These are phyloP conservation scores for Fistularia tabacaria DNA, from an alignment of 2,797 vertebrate species.

Conservation along the genomic window DNA sequence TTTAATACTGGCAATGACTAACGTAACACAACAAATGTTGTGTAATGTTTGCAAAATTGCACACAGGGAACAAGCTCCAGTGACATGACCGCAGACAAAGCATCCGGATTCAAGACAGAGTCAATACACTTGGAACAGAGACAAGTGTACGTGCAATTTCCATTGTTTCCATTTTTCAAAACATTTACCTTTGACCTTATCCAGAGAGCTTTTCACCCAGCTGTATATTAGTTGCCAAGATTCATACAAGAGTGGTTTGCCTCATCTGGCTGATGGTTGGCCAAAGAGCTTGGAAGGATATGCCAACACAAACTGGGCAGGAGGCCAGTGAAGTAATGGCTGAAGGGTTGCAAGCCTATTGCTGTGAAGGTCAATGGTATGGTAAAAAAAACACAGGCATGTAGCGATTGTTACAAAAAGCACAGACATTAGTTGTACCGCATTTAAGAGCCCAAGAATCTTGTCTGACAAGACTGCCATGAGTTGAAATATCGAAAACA, in stretches of 20 bases:
- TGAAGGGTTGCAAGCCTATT: conserved; percentile 10
- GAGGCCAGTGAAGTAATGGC: conserved; percentile 14
- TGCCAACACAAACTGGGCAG: conserved; percentile 31
- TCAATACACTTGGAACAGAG: too few relatives aligned
- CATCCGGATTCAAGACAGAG: too few relatives aligned
- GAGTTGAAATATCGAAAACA: too few relatives aligned
- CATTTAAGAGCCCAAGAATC: too few relatives aligned
- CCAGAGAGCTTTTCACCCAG: conserved; percentile 11
- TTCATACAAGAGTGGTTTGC: conserved; percentile 11
- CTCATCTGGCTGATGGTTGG: conserved; percentile 8
- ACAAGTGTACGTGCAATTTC: not conserved
- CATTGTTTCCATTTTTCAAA: conserved; percentile 5
- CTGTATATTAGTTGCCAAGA: conserved; percentile 17
- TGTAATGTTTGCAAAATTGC: too few relatives aligned
- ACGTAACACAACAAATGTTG: too few relatives aligned
- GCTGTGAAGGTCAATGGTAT: conserved; percentile 1
- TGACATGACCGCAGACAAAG: too few relatives aligned
- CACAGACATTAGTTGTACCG: not conserved
- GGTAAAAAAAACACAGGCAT: too few relatives aligned
- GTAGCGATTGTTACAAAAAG: not conserved
- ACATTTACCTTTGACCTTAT: conserved; percentile 18
- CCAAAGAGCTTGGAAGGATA: conserved; percentile 9
- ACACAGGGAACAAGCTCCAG: too few relatives aligned
- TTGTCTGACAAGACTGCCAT: too few relatives aligned
- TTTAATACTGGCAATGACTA: too few relatives aligned